These are phyloP conservation scores for Actinernus sp. DNA, from an alignment of 92 coral and sea anemone species.

Conservation along the genomic window DNA sequence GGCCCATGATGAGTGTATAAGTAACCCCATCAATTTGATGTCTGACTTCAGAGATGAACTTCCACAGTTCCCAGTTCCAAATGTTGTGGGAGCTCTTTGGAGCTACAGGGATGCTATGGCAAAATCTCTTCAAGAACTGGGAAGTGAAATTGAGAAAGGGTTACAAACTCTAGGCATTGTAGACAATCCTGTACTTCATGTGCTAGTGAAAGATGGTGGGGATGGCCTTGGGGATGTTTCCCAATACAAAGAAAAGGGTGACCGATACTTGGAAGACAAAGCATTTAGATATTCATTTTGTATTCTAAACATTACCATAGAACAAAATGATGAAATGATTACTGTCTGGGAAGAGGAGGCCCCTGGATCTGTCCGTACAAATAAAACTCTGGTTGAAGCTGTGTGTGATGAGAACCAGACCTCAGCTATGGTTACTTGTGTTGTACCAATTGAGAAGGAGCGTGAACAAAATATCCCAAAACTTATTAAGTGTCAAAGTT, in stretches of 20 bases:
- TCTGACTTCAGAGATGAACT: slow-evolving; percentile 11
- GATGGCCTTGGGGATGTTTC: slow-evolving; percentile 27
- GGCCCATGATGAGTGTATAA: background rate
- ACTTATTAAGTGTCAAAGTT: slow-evolving; percentile 9
- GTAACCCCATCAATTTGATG: slow-evolving; percentile 5
- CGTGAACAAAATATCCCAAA: slow-evolving; percentile 1
- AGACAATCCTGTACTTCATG: slow-evolving; percentile 11
- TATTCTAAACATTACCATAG: slow-evolving; percentile 8
- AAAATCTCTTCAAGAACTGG: slow-evolving; percentile 10
- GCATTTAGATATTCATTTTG: slow-evolving; percentile 28
- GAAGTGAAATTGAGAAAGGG: background rate
- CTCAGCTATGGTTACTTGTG: slow-evolving; percentile 28
- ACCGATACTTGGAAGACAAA: slow-evolving; percentile 8
- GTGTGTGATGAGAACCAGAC: slow-evolving; percentile 35
- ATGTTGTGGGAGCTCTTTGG: slow-evolving; percentile 20
- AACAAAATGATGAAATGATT: slow-evolving; percentile 3
- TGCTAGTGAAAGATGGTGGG: slow-evolving; percentile 37
- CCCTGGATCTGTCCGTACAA: slow-evolving; percentile 30
- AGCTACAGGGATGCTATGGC: slow-evolving; percentile 28
- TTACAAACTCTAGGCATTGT: background rate
- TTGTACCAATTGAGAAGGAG: slow-evolving; percentile 28
- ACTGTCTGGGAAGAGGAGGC: slow-evolving; percentile 35
- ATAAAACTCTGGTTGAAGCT: slow-evolving; percentile 23
- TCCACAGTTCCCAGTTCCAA: slow-evolving; percentile 8
- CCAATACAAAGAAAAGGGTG: slow-evolving; percentile 22